Base-by-base conservation (phyloP, 2,888 invertebrate genomes). In the Apamea crenata region DNA sequence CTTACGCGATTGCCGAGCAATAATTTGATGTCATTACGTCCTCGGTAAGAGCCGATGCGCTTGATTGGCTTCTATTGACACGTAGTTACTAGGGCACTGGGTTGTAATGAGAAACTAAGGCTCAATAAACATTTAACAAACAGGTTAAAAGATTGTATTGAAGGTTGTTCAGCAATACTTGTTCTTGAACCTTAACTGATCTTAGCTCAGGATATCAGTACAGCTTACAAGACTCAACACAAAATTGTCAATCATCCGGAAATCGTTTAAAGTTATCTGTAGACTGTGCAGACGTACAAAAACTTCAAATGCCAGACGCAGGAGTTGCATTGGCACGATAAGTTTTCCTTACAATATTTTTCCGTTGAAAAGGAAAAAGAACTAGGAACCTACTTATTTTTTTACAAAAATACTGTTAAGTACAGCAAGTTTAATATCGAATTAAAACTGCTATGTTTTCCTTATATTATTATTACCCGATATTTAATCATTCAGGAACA, bases 61-160 rank as follows among this genome's bases (percentile, higher is more conserved):
- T 89, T 91, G 87, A 90, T 90, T 91, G 89, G 88, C 85, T 91
- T 90, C 91, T 85, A 91, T 90, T 91, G 92, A 89, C 90, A 91
- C 87, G 85, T 86, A 87, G 87, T 87, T 88, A 91, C 86, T 90
- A 87, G 88, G 89, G 87, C 89, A 88, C 82, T 89, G 59, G 89
- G 83, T 84, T 87, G 84, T 78, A 81, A 82, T 77, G 82, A 76
- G 79, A 87, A 78, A 79, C 84, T 76, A 47, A 80, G 67, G 44
- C 79, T 74, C 47, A 69, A 79, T 63, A 66, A 65, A 75, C 47
- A 40, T 74, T 71, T 10, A 76, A 67, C 7, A 72, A 56, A 66
- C 67, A 82, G 71, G 32, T 85, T 75, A 25, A 56, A 66, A 32
- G 5, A 63, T 56, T 50, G 1, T 63, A 56, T 65, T 59, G 40